A percentile compares a stretch with the other conserved stretches of the same genome.
These are phyloP conservation scores for Sycobia sp. DNA, from an alignment of 1,140 invertebrate species.

Conservation along the genomic window DNA sequence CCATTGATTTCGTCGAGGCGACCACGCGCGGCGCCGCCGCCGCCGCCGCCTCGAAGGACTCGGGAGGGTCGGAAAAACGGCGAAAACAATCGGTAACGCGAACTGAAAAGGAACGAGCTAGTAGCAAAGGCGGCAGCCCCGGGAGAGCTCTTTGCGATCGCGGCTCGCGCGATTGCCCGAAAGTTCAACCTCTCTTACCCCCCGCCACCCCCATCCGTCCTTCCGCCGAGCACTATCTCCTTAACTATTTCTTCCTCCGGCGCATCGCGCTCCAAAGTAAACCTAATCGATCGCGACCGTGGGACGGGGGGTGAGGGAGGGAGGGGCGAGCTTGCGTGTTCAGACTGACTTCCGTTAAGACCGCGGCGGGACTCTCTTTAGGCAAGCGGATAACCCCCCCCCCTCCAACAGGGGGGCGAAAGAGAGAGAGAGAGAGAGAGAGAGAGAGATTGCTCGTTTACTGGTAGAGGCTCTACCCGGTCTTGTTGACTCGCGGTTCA, in stretches of 20 bases:
- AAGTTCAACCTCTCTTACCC: conserved; percentile 18
- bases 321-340: too few relatives aligned
- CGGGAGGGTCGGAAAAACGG: not conserved
- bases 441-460: conserved; percentile 8
- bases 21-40: too few relatives aligned
- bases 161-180: conserved; percentile 5
- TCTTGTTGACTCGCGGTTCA: conserved; percentile 25
- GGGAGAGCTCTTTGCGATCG: not conserved
- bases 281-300: conserved; percentile 43
- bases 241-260: not conserved
- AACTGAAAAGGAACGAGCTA: not conserved
- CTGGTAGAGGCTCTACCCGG: conserved; percentile 20
- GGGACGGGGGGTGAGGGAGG: too few relatives aligned
- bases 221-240: not conserved
- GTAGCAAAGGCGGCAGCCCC: not conserved
- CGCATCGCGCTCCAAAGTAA: conserved; percentile 45
- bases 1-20: conserved; percentile 18
- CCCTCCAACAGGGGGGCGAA: not conserved
- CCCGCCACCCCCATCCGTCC: not conserved
- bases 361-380: too few relatives aligned
- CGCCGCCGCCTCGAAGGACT: not conserved
- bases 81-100: conserved; percentile 1
- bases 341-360: too few relatives aligned
- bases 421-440: not conserved
- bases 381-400: too few relatives aligned